A percentile compares a stretch with the other conserved stretches of the same genome.
phyloP scores from a whole-genome alignment of 2,113 vertebrate species.

The Gopherus flavomarginatus region DNA sequence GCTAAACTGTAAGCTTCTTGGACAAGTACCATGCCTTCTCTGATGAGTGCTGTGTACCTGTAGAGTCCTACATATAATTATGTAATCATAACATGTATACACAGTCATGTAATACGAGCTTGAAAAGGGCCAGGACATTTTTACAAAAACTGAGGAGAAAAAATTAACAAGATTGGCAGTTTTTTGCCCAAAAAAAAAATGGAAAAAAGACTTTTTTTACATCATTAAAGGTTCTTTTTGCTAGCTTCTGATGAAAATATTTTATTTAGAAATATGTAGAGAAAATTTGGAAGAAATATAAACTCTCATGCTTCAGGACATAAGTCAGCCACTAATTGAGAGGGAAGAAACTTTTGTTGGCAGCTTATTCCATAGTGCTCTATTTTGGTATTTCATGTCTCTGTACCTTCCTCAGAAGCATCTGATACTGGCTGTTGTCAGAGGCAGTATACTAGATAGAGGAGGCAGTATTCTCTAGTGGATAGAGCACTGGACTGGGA shows the following conservation, averaged over 20 bases:
- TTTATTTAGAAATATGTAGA: neutral
- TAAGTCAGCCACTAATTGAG: neutral
- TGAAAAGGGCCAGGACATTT: neutral
- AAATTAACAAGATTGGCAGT: neutral
- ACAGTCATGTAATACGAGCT: neutral
- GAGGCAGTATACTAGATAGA: neutral
- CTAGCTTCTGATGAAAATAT: neutral
- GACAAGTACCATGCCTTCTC: neutral
- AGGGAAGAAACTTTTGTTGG: neutral
- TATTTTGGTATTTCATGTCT: neutral
- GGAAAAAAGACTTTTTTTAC: neutral
- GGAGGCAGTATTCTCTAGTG: neutral
- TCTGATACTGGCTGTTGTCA: neutral
- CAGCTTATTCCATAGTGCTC: neutral
- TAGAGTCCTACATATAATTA: neutral
- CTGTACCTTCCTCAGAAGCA: neutral
- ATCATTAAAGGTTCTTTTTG: neutral
- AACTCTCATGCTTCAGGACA: neutral
- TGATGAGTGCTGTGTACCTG: neutral
- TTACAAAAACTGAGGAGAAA: neutral
- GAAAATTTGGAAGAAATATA: neutral
- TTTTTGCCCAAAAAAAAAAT: neutral
- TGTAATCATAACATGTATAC: neutral
- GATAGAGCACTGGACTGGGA: neutral
- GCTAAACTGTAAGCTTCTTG: neutral